Conservation (phyloP, 2,113 vertebrate genomes). For the Lutjanus erythropterus region DNA sequence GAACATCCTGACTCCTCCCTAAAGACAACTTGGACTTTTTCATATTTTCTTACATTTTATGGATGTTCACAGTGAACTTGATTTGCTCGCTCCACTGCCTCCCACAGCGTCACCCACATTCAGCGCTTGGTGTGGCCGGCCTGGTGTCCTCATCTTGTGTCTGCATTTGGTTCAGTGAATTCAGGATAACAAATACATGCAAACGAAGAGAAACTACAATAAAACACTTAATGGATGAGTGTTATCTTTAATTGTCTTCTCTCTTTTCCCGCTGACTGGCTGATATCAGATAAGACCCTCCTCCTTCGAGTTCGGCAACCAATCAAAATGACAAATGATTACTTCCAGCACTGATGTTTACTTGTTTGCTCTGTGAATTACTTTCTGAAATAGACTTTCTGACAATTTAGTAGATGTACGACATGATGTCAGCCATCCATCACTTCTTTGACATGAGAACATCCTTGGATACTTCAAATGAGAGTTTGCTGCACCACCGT, state of each 20-base stretch:
- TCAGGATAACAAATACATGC: not conserved
- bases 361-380: not conserved
- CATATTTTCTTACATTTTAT: too few species aligned
- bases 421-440: not conserved
- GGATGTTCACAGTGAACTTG: too few species aligned
- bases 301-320: not conserved
- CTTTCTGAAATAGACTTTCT: not conserved
- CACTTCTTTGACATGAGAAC: not conserved
- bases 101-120: too few species aligned
- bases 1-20: too few species aligned
- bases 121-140: not conserved
- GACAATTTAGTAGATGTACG: not conserved
- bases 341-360: not conserved
- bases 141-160: not conserved
- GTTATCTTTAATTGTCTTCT: not conserved
- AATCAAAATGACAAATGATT: slow-evolving; percentile 3
- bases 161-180: not conserved
- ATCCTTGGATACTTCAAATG: not conserved
- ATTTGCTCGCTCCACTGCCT: too few species aligned
- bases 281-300: not conserved
- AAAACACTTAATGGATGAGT: not conserved
- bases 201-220: not conserved
- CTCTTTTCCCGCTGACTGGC: not conserved
- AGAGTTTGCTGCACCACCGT: not conserved
- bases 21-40: too few species aligned